Evolutionary conservation across 1,140 invertebrate species (phyloP), one percentile per base, ranked within the genome.

Genomic region (Reticulitermes speratus): DNA sequence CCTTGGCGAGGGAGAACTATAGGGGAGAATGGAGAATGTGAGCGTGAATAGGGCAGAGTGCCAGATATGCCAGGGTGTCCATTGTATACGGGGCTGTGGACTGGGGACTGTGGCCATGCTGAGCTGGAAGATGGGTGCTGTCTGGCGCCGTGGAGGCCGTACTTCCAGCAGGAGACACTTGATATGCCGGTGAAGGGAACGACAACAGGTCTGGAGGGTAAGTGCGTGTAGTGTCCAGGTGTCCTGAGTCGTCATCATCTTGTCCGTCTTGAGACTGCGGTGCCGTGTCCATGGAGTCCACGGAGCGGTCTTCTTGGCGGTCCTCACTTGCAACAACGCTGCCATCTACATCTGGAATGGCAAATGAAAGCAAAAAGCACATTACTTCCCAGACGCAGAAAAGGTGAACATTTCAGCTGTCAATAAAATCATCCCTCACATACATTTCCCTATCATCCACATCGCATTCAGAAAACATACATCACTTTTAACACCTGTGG

Each of bases 151-250:
- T 96, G 2, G 95, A 96, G 23, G 95, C 94, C 65, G 95, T 95
- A 88, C 94, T 95, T 11, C 94, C 94, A 87, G 94, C 94, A 25
- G 95, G 95, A 16, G 95, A 95, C 84, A 94, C 94, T 88, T 95
- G 94, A 55, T 91, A 87, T 87, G 91, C 91, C 87, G 95, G 90
- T 81, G 94, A 90, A 86, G 96, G 95, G 88, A 97, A 96, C 0
- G 97, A 95, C 75, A 98, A 90, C 48, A 97, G 91, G 88, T 97
- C 96, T 0, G 96, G 96, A 44, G 96, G 96, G 89, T 95, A 95
- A 48, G 91, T 90, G 83, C 91, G 89, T 25, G 25, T 16, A 14
- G 11, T 84, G 48, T 45, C 83, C 86, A 14, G 21, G 59, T 25
- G 59, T 25, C 25, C 85, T 44, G 44, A 23, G 23, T 65, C 87